Base-by-base conservation (phyloP, 53 echinoderm and acorn worm species). In the Paelopatides confundens region DNA sequence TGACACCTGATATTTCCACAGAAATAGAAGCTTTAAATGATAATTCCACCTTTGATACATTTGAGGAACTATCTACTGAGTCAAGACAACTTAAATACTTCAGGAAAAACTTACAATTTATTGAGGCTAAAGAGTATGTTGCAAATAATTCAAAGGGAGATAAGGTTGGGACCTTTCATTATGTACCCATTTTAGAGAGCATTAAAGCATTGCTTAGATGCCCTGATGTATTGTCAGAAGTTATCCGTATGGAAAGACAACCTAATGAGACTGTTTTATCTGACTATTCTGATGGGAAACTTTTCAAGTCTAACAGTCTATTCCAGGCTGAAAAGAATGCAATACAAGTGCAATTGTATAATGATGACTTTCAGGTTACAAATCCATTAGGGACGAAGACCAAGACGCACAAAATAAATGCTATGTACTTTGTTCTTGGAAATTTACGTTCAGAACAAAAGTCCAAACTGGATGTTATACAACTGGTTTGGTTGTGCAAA, bases 331-430 rank as follows among this genome's bases (percentile, higher is more conserved):
- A 74, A 4, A 26, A 13, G 35, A 26, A n/a, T 4, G 13, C 35
- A 13, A 23, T 77, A 23, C 28, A 48, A 48, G 13, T 77, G 12
- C 28, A 48, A 21, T 38, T 46, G 23, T 77, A 23, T 14, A 77
- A 48, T 47, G 49, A 77, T 77, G 77, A 77, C 24, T 77, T 77
- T 77, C 28, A 77, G 51, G 77, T 77, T 14, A 18, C 10, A 6
- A 77, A 77, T 31, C 77, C 51, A 47, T 27, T 77, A 48, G 77
- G 77, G 5, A 10, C 77, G 11, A 48, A 26, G 30, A 47, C 26
- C 2, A 77, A 77, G 11, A 76, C 38, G 31, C 77, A 77, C 23
- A 77, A 77, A 38, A n/a, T 77, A 8, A 48, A 48, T 77, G 49
- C 77, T 6, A 48, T 77, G 49, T 77, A 77, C 31, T 77, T 23